These are phyloP conservation scores for Parthenolecanium corni DNA, from an alignment of 2,888 invertebrate genomes.

Conservation along the genomic window DNA sequence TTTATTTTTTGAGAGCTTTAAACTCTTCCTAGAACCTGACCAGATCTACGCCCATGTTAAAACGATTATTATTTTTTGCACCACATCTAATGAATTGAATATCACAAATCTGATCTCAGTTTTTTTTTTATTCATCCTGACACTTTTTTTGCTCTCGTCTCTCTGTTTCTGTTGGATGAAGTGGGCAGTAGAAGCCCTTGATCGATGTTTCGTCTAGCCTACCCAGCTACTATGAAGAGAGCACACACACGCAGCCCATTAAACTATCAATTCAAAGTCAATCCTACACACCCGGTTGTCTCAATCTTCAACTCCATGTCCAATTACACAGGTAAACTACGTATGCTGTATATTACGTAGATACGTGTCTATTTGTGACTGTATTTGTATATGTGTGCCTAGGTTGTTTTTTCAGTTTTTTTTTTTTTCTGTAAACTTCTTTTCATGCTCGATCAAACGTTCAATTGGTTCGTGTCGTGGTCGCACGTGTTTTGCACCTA, in stretches of 20 bases:
- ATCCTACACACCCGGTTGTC: conserved; percentile 13
- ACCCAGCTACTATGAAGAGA: not conserved
- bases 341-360: not conserved
- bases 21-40: too few relatives aligned
- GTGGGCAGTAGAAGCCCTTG: conserved; percentile 19
- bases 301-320: conserved; percentile 9
- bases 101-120: too few relatives aligned
- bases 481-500: conserved; percentile 1
- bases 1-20: too few relatives aligned
- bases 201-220: conserved; percentile 6
- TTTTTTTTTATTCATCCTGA: too few relatives aligned
- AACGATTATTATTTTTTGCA: too few relatives aligned
- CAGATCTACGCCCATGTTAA: too few relatives aligned
- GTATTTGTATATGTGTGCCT: too few relatives aligned
- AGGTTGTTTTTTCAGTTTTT: too few relatives aligned
- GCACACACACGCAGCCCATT: too few relatives aligned
- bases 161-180: not conserved
- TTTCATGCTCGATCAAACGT: not conserved
- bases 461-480: conserved; percentile 4
- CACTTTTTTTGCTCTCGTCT: too few relatives aligned
- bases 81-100: too few relatives aligned
- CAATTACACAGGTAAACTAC: conserved; percentile 10
- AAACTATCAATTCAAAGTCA: conserved; percentile 16
- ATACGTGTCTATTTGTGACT: not conserved
- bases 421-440: too few relatives aligned